These are phyloP conservation scores for Gonatopus flavifemur DNA, from an alignment of 1,140 invertebrate genomes.

Conservation along the genomic window DNA sequence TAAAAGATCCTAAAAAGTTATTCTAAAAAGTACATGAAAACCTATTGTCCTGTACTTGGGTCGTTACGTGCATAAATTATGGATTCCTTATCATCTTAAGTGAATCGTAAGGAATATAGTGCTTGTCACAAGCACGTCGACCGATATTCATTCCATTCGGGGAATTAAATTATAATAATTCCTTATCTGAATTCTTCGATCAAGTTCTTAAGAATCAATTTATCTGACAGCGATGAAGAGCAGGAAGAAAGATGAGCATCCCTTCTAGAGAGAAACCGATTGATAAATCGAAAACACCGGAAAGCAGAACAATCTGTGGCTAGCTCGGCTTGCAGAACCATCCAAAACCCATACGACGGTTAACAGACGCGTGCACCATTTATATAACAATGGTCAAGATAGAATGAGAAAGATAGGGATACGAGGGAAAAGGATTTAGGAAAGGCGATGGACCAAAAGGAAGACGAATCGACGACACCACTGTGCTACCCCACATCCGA, in stretches of 20 bases:
- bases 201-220: conserved; percentile 15
- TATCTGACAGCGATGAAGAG: background rate
- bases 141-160: too few species aligned
- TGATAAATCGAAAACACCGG: conserved; percentile 41
- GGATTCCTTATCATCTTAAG: too few species aligned
- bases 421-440: conserved; percentile 43
- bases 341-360: conserved; percentile 37
- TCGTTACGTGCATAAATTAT: too few species aligned
- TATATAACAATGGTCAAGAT: conserved; percentile 46
- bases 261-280: conserved; percentile 39
- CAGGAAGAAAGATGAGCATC: background rate
- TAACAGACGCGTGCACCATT: conserved; percentile 41
- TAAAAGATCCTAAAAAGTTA: conserved; percentile 21
- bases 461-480: conserved; percentile 55
- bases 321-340: conserved; percentile 14
- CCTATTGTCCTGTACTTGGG: conserved; percentile 3
- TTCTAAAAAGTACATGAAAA: conserved; percentile 27
- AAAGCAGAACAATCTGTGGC: conserved; percentile 31
- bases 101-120: too few species aligned
- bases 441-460: conserved; percentile 31
- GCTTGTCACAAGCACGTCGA: too few species aligned
- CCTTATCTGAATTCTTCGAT: background rate
- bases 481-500: conserved; percentile 35
- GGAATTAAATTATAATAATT: too few species aligned
- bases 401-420: too few species aligned